These are phyloP conservation scores for Shargacucullia verbasci DNA, from an alignment of 2,888 invertebrate species.

Conservation along the genomic window DNA sequence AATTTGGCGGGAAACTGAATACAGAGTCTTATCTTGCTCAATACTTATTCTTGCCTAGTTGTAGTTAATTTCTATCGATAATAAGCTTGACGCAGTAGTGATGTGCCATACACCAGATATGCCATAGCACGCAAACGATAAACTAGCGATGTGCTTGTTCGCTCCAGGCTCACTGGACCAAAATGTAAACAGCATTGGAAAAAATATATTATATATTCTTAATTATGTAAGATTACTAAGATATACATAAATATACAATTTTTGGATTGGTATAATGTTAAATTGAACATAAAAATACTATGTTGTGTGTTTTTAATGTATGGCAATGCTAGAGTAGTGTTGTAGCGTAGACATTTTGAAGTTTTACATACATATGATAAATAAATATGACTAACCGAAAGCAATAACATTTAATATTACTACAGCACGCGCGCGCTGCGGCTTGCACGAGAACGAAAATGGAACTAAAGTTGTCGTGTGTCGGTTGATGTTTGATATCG, in stretches of 20 bases:
- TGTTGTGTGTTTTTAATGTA: constrained; percentile 87
- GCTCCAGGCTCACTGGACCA: constrained; percentile 84
- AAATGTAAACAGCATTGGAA: constrained; percentile 75
- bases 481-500: constrained; percentile 34
- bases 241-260: constrained; percentile 83
- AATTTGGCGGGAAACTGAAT: constrained; percentile 70
- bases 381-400: constrained; percentile 85
- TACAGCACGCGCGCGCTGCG: constrained; percentile 84
- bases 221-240: constrained; percentile 71
- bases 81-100: constrained; percentile 80
- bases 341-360: constrained; percentile 88
- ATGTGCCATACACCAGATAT: constrained; percentile 81
- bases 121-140: constrained; percentile 71
- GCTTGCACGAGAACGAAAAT: constrained; percentile 54
- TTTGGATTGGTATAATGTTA: constrained; percentile 86
- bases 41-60: constrained; percentile 82
- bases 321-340: constrained; percentile 87
- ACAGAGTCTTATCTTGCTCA: constrained; percentile 82
- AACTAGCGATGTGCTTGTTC: constrained; percentile 71
- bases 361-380: constrained; percentile 83
- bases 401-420: constrained; percentile 82
- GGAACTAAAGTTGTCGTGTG: constrained; percentile 34
- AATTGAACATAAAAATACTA: constrained; percentile 77
- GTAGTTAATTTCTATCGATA: constrained; percentile 67
- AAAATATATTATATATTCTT: constrained; percentile 73